phyloP scores from a whole-genome alignment of 2,888 invertebrate genomes.

The Lasioglossum lativentre region DNA sequence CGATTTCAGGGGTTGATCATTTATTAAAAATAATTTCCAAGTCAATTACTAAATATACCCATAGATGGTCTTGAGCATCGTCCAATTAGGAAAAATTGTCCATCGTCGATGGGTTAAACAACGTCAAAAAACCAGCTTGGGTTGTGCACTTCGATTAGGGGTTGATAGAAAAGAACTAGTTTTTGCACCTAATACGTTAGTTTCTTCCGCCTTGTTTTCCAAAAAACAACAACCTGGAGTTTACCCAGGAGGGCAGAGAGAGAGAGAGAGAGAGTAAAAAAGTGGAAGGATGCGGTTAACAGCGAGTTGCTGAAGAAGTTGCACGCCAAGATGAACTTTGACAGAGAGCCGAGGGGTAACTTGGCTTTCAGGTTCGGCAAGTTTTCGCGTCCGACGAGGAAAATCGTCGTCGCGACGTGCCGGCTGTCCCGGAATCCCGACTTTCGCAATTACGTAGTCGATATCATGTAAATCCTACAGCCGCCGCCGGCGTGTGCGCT shows the following conservation, averaged over 20 bases:
- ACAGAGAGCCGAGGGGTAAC: constrained; percentile 5
- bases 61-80: too few relatives aligned
- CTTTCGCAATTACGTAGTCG: constrained; percentile 70
- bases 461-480: constrained; percentile 70
- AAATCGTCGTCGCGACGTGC: constrained; percentile 30
- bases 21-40: too few relatives aligned
- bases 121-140: too few relatives aligned
- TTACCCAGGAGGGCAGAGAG: background rate
- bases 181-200: too few relatives aligned
- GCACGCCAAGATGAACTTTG: background rate
- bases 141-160: too few relatives aligned
- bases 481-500: background rate
- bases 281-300: background rate
- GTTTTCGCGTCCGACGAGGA: constrained; percentile 46
- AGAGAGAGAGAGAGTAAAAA: background rate
- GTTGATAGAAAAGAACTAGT: too few relatives aligned
- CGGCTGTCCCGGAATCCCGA: constrained; percentile 29
- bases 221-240: background rate
- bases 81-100: too few relatives aligned
- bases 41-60: too few relatives aligned
- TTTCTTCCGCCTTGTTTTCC: background rate
- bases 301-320: constrained; percentile 19
- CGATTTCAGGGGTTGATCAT: too few relatives aligned
- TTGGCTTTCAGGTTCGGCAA: constrained; percentile 43
- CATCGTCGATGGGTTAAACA: too few relatives aligned